Percentiles rank a stretch among this genome's conserved stretches.
Conservation (phyloP, 2,113 vertebrate genomes). For the Otis tarda region DNA sequence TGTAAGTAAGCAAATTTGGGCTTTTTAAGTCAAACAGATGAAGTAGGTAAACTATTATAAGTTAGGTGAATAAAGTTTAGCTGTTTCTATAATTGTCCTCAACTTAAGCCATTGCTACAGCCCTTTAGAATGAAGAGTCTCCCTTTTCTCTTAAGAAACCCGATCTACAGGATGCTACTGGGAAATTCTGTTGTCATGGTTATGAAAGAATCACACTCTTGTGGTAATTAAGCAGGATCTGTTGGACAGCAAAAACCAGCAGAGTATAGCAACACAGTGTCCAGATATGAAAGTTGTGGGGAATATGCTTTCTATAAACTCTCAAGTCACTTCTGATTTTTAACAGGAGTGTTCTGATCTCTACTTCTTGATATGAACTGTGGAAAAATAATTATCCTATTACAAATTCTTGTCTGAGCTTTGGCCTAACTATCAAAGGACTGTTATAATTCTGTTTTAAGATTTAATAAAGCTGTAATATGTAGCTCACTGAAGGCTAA, state of each 20-base stretch:
- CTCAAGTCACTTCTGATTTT: background rate
- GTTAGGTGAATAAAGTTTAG: background rate
- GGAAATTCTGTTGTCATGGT: background rate
- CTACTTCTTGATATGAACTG: background rate
- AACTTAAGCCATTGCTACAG: background rate
- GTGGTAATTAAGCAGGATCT: background rate
- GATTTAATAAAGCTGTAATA: conserved; percentile 12
- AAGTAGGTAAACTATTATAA: background rate
- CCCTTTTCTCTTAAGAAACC: background rate
- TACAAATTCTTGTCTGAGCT: background rate
- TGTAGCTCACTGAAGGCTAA: background rate
- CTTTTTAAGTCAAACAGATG: background rate
- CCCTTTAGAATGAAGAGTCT: background rate
- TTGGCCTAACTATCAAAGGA: background rate
- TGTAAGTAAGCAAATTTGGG: background rate
- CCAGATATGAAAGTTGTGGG: background rate
- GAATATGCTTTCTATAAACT: background rate
- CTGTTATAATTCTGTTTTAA: background rate
- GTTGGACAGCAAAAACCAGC: background rate
- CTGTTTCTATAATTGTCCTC: background rate
- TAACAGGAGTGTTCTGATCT: background rate
- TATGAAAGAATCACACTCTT: background rate
- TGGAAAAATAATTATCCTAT: conserved; percentile 18
- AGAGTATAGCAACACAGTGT: background rate
- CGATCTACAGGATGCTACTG: background rate